Evolutionary conservation across 2,113 vertebrate genomes (phyloP).

Genomic region (Sus scrofa): T2T-Sscrofa CM000824.6:192327001-192327500

Average conservation of each 20-base stretch:
- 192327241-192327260: not conserved
- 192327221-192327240: not conserved
- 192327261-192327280: not conserved
- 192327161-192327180: not conserved
- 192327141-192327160: not conserved
- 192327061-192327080: not conserved
- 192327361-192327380: not conserved
- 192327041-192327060: not conserved
- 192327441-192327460: constrained; percentile 16
- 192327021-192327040: not conserved
- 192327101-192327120: not conserved
- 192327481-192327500: constrained; percentile 20
- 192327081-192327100: not conserved
- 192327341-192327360: not conserved
- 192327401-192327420: not conserved
- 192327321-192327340: not conserved
- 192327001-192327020: not conserved
- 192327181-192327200: not conserved
- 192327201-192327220: not conserved
- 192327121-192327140: not conserved
- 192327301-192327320: not conserved
- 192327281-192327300: constrained; percentile 1
- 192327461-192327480: not conserved
- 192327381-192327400: not conserved
- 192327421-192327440: constrained; percentile 47